Conservation (phyloP, 2,888 invertebrate genomes). For the Euzophera pinguis region DNA sequence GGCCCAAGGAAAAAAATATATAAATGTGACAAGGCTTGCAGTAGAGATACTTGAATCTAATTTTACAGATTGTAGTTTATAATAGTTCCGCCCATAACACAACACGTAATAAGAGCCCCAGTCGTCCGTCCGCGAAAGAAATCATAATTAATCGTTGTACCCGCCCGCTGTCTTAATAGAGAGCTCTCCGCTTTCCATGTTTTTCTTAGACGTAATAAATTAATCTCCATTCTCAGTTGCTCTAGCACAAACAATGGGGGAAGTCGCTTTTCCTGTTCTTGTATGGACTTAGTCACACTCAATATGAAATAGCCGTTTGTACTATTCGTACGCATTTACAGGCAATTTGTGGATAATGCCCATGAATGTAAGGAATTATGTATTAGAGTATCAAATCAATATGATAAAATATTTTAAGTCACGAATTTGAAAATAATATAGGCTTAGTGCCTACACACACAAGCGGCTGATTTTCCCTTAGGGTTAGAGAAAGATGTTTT, state of each 20-base stretch:
- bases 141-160: constrained; percentile 74
- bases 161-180: constrained; percentile 71
- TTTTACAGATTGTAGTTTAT: background rate
- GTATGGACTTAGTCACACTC: constrained; percentile 18
- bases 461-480: too few relatives aligned
- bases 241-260: constrained; percentile 52
- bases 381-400: too few relatives aligned
- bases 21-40: too few relatives aligned
- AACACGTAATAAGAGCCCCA: constrained; percentile 41
- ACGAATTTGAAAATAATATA: too few relatives aligned
- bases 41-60: too few relatives aligned
- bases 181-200: constrained; percentile 71
- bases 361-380: too few relatives aligned
- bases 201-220: constrained; percentile 73
- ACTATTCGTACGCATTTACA: too few relatives aligned
- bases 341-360: too few relatives aligned
- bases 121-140: constrained; percentile 53
- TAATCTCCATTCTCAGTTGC: constrained; percentile 69
- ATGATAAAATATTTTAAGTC: too few relatives aligned
- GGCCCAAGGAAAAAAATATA: too few relatives aligned
- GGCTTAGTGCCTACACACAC: too few relatives aligned
- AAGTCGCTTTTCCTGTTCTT: constrained; percentile 42
- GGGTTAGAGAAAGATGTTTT: too few relatives aligned
- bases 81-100: background rate
- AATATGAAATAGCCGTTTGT: background rate